Percentiles rank a stretch among this genome's conserved stretches.
Conservation (phyloP, 2,888 invertebrate genomes). For the Apodemia hepburni region DNA sequence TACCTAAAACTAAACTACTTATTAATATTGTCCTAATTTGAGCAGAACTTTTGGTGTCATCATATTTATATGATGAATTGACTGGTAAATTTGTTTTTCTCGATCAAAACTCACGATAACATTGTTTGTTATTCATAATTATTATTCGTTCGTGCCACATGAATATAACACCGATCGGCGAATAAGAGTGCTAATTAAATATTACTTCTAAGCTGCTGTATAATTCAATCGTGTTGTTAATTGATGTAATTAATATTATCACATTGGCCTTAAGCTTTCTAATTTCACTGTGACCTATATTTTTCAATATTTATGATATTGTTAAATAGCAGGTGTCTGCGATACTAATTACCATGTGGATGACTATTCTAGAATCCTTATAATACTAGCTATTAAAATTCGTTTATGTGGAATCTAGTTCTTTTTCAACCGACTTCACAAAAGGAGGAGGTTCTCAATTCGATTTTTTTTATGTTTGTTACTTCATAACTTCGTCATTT, state of each 20-base stretch:
- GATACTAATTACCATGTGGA: not conserved
- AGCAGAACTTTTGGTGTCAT: not conserved
- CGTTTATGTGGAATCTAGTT: no score
- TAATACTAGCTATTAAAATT: no score
- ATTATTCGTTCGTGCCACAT: slow-evolving; percentile 5
- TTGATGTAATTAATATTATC: slow-evolving; percentile 1
- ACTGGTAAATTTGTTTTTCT: slow-evolving; percentile 11
- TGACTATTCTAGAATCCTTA: no score
- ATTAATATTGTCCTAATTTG: not conserved
- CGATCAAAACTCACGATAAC: not conserved
- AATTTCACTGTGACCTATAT: slow-evolving; percentile 10
- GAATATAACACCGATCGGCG: not conserved
- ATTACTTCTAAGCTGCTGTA: slow-evolving; percentile 4
- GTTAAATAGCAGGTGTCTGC: not conserved
- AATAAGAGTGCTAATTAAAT: slow-evolving; percentile 5
- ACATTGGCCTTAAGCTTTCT: slow-evolving; percentile 7
- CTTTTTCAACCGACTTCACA: no score
- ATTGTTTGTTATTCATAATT: not conserved
- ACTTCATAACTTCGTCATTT: no score
- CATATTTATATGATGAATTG: slow-evolving; percentile 7
- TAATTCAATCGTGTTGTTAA: not conserved
- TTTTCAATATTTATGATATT: not conserved
- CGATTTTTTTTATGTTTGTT: no score
- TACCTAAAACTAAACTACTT: no score
- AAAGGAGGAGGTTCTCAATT: no score